These are phyloP conservation scores for Oncorhynchus keta DNA, from an alignment of 2,113 vertebrate species.

Conservation along the genomic window DNA sequence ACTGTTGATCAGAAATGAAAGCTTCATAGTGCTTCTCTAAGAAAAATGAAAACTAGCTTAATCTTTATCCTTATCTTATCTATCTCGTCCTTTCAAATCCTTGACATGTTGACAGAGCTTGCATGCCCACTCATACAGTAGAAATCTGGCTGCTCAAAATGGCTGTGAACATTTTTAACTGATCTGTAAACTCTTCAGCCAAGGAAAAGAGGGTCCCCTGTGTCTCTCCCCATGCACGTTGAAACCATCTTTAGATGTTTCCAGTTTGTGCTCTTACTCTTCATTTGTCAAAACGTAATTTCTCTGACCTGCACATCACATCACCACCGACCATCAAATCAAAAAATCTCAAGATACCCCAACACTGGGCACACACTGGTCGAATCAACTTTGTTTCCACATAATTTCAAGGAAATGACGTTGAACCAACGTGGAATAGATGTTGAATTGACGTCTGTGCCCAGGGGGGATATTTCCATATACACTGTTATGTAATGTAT, in stretches of 20 bases:
- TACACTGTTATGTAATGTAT: conserved; percentile 14
- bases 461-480: conserved; percentile 15
- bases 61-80: neutral
- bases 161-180: neutral
- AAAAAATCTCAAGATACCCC: conserved; percentile 4
- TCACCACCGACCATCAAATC: conserved; percentile 10
- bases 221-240: neutral
- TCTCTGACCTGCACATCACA: conserved; percentile 12
- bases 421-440: too few relatives aligned
- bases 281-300: conserved; percentile 7
- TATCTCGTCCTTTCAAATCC: neutral
- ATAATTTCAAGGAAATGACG: too few relatives aligned
- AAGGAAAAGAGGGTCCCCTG: neutral
- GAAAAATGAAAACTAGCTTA: neutral
- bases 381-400: too few relatives aligned
- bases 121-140: neutral
- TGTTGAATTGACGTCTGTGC: too few relatives aligned
- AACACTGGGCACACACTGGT: neutral
- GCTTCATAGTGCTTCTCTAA: too few relatives aligned
- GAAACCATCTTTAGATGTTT: neutral
- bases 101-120: neutral
- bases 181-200: conserved; percentile 22
- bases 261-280: neutral
- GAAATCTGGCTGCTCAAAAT: neutral
- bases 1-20: too few relatives aligned